These are phyloP conservation scores for Proteles cristata DNA, from an alignment of 2,113 vertebrate genomes.

Conservation along the genomic window DNA sequence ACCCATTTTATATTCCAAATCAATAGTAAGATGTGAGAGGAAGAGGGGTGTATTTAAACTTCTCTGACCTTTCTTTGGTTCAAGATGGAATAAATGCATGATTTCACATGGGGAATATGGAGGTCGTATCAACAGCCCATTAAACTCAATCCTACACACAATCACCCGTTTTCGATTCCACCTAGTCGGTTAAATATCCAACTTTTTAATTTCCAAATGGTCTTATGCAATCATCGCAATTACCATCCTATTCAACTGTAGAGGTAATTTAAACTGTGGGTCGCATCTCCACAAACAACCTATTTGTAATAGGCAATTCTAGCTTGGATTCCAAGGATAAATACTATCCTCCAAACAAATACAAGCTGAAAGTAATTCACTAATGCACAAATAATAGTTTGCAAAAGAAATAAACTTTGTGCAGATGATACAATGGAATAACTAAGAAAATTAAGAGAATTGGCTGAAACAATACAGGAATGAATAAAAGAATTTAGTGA, in stretches of 20 bases:
- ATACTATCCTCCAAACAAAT: conserved; percentile 62
- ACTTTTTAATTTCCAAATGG: conserved; percentile 68
- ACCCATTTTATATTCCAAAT: conserved; percentile 41
- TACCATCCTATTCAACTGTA: conserved; percentile 59
- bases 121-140: conserved; percentile 58
- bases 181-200: conserved; percentile 51
- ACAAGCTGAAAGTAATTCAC: conserved; percentile 54
- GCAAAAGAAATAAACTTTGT: conserved; percentile 37
- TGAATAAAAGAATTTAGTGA: conserved; percentile 15
- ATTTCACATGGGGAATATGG: not conserved
- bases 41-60: conserved; percentile 32
- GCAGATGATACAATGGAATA: not conserved
- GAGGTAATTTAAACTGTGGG: conserved; percentile 51
- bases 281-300: conserved; percentile 40
- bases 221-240: conserved; percentile 64
- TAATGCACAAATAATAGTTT: conserved; percentile 57
- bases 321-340: conserved; percentile 61
- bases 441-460: not conserved
- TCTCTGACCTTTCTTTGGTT: conserved; percentile 45
- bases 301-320: conserved; percentile 53
- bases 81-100: conserved; percentile 55
- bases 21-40: not conserved
- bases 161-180: conserved; percentile 55
- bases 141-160: conserved; percentile 55
- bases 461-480: not conserved